These are phyloP conservation scores for Drosophila santomea DNA, from an alignment of 1,140 invertebrate species.

Conservation along the genomic window DNA sequence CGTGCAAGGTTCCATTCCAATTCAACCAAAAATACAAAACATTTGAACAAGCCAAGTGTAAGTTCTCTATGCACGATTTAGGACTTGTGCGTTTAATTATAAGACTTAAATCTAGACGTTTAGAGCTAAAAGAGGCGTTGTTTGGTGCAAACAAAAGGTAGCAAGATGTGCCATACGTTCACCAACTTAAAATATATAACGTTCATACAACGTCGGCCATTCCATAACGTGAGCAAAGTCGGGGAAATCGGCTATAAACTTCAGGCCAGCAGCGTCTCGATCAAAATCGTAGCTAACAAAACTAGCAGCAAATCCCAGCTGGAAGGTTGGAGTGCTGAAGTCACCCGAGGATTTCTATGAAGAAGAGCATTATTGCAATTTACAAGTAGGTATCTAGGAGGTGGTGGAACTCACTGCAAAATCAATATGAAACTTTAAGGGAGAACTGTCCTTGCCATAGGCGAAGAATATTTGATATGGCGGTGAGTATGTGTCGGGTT, in stretches of 20 bases:
- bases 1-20: conserved; percentile 53
- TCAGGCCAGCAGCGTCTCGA: conserved; percentile 46
- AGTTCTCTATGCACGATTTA: conserved; percentile 10
- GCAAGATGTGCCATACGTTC: not conserved
- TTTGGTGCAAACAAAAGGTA: conserved; percentile 16
- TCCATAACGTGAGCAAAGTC: conserved; percentile 73
- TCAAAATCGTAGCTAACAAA: conserved; percentile 66
- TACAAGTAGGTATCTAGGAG: no score
- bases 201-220: conserved; percentile 74
- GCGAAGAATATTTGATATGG: conserved; percentile 89
- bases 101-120: not conserved
- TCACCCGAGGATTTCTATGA: conserved; percentile 43
- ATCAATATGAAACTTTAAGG: conserved; percentile 87
- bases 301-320: conserved; percentile 69
- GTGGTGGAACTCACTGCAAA: conserved; percentile 85
- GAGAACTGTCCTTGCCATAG: conserved; percentile 86
- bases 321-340: conserved; percentile 54
- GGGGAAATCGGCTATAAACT: conserved; percentile 70
- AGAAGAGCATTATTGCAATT: not conserved
- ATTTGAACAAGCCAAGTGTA: conserved; percentile 28
- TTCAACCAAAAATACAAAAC: conserved; percentile 52
- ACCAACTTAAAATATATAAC: conserved; percentile 65
- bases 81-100: conserved; percentile 2
- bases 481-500: conserved; percentile 85
- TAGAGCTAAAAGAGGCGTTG: not conserved